These are phyloP conservation scores for Aricia artaxerxes DNA, from an alignment of 2,888 invertebrate species.

Conservation along the genomic window DNA sequence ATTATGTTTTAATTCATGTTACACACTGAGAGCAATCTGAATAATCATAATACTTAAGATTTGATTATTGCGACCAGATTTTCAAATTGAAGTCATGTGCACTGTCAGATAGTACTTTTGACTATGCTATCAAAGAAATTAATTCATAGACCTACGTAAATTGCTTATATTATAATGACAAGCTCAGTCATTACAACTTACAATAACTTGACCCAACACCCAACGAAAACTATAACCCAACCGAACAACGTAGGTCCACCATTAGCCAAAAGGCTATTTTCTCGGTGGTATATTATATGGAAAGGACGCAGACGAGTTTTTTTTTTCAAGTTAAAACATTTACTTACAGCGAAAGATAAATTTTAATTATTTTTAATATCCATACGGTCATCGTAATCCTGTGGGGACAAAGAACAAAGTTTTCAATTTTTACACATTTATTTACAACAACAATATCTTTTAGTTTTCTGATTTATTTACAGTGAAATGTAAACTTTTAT, in stretches of 20 bases:
- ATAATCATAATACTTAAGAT: neutral
- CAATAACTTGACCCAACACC: neutral
- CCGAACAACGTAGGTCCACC: too few relatives aligned
- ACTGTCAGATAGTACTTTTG: neutral
- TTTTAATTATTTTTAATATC: too few relatives aligned
- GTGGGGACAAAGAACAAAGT: neutral
- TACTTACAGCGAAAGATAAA: too few relatives aligned
- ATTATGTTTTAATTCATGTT: neutral
- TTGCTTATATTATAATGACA: too few relatives aligned
- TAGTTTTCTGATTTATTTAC: neutral
- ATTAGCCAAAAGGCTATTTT: neutral
- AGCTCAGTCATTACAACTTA: neutral
- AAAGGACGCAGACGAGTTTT: too few relatives aligned
- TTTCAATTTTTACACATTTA: slow-evolving; percentile 23
- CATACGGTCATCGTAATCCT: too few relatives aligned
- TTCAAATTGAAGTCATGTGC: neutral
- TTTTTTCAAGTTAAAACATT: too few relatives aligned
- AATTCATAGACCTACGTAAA: neutral
- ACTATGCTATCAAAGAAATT: neutral
- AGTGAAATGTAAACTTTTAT: slow-evolving; percentile 6
- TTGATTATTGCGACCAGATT: neutral
- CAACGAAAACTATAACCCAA: neutral
- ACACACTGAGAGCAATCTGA: neutral
- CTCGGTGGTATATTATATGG: too few relatives aligned
- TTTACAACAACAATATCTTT: slow-evolving; percentile 27